Evolutionary conservation across 2,113 vertebrate species (phyloP).

Genomic region (Alectura lathami): DNA sequence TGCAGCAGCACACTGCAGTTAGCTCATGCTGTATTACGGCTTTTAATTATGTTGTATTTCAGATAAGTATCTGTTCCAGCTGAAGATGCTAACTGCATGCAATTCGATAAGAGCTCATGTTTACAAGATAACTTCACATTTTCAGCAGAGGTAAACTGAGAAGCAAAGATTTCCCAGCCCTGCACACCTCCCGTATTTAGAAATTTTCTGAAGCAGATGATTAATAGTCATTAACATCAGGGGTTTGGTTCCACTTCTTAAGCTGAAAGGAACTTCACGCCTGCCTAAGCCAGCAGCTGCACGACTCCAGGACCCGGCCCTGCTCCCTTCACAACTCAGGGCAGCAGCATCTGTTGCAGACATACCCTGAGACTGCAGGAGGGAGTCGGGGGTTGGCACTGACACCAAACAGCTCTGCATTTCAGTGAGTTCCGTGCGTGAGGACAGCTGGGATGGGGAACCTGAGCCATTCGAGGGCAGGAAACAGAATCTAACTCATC

Average conservation of each 20-base stretch:
- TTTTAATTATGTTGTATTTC: neutral
- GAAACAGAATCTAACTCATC: neutral
- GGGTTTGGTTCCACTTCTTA: neutral
- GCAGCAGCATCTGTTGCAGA: neutral
- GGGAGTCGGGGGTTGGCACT: neutral
- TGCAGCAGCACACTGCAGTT: neutral
- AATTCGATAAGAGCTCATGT: fast-evolving
- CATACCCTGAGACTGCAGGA: neutral
- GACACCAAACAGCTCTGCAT: neutral
- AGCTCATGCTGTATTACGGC: fast-evolving
- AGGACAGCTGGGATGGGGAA: neutral
- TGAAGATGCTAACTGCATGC: fast-evolving
- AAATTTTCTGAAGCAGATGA: fast-evolving
- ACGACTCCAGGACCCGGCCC: neutral
- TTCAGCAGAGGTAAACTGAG: neutral
- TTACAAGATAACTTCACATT: fast-evolving
- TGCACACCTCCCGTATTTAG: neutral
- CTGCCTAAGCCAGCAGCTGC: neutral
- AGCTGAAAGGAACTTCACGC: neutral
- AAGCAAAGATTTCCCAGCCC: neutral
- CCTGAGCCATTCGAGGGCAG: fast-evolving
- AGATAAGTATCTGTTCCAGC: neutral
- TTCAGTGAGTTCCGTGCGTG: fast-evolving
- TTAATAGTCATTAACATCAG: neutral
- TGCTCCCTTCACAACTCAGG: fast-evolving